Conservation (phyloP, 2,113 vertebrate genomes). For the Seriola aureovittata region DNA sequence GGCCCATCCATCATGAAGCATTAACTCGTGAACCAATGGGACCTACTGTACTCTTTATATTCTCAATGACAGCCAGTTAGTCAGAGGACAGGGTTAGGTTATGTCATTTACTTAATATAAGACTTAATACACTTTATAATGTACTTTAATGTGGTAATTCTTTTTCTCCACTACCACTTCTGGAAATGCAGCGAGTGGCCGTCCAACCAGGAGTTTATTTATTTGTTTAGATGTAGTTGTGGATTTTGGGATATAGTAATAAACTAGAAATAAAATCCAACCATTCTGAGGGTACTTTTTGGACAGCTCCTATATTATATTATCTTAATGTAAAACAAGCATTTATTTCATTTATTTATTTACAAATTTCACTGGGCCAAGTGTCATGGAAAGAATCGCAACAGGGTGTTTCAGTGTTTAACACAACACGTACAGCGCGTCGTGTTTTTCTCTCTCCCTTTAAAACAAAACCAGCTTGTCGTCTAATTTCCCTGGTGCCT, state of each 20-base stretch:
- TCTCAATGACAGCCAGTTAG: neutral
- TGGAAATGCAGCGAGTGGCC: too few species aligned
- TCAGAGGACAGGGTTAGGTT: neutral
- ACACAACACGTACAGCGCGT: neutral
- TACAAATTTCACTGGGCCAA: neutral
- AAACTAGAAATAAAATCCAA: too few species aligned
- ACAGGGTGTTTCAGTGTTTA: constrained; percentile 11
- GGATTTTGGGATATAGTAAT: too few species aligned
- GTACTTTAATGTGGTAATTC: neutral
- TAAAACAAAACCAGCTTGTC: constrained; percentile 23
- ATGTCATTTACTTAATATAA: neutral
- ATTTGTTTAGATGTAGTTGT: too few species aligned
- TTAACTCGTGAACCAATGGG: neutral
- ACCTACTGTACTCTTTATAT: neutral
- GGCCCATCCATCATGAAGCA: neutral
- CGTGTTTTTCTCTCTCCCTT: constrained; percentile 14
- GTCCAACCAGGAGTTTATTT: too few species aligned
- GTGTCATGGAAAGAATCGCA: constrained; percentile 7
- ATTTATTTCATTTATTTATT: neutral
- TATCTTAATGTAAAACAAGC: neutral
- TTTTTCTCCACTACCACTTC: neutral
- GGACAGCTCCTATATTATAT: too few species aligned
- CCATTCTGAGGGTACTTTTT: too few species aligned
- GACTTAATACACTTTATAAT: too few species aligned
- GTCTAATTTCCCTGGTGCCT: constrained; percentile 49